phyloP scores from a whole-genome alignment of 2,797 vertebrate species.

The Pantherophis vulpinus region DNA sequence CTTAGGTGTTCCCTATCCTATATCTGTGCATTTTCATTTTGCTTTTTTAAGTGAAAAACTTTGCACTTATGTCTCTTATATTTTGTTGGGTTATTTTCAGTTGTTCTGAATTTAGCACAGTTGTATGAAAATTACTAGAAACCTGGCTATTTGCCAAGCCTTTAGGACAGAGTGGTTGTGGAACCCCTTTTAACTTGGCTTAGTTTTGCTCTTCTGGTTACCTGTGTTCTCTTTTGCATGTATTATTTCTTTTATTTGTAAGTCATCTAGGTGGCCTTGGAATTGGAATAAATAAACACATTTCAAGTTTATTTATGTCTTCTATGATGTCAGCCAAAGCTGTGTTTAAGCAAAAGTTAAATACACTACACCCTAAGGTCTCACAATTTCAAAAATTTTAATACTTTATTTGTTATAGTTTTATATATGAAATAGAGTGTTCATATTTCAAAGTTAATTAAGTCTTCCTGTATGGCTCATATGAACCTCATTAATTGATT shows the following conservation, averaged over 20 bases:
- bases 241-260: not conserved
- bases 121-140: not conserved
- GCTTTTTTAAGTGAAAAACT: not conserved
- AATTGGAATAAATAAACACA: not conserved
- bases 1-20: not conserved
- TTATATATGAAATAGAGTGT: not conserved
- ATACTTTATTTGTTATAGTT: not conserved
- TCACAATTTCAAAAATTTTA: not conserved
- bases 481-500: not conserved
- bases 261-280: not conserved
- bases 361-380: not conserved
- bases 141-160: not conserved
- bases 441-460: not conserved
- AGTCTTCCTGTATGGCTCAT: not conserved
- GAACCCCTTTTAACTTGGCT: not conserved
- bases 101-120: not conserved
- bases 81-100: not conserved
- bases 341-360: not conserved
- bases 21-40: not conserved
- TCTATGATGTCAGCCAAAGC: not conserved
- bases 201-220: not conserved
- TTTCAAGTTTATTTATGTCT: not conserved
- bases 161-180: not conserved
- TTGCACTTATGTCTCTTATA: not conserved
- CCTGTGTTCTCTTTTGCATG: not conserved